Evolutionary conservation across 2,797 vertebrate genomes (phyloP).

Genomic region (Nyctibius grandis): DNA sequence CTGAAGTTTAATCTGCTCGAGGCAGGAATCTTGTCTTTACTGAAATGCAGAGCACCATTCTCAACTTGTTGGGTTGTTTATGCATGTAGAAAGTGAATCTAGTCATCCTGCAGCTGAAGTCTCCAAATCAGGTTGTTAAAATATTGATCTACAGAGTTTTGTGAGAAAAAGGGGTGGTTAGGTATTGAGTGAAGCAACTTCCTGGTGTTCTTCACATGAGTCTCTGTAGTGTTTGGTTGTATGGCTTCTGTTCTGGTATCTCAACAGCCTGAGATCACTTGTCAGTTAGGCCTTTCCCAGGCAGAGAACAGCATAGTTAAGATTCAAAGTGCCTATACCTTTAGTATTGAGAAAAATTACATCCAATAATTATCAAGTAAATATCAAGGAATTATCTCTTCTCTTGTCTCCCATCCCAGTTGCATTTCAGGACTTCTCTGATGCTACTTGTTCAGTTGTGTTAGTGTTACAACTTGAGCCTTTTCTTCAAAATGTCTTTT

Average conservation of each 20-base stretch:
- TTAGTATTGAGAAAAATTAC: not conserved
- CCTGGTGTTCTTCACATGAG: not conserved
- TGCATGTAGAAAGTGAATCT: not conserved
- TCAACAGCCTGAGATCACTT: not conserved
- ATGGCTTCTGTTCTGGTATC: not conserved
- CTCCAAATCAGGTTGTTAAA: not conserved
- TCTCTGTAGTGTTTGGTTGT: not conserved
- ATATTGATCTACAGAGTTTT: not conserved
- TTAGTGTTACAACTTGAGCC: not conserved
- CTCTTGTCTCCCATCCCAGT: not conserved
- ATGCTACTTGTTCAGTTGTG: not conserved
- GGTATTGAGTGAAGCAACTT: slow-evolving; percentile 10
- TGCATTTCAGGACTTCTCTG: not conserved
- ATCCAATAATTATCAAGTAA: not conserved
- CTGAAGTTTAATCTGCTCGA: not conserved
- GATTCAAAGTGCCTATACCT: not conserved
- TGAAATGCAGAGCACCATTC: not conserved
- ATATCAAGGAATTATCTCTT: not conserved
- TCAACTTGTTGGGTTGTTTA: not conserved
- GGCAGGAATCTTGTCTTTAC: not conserved
- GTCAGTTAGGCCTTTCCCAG: not conserved
- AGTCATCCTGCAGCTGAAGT: not conserved
- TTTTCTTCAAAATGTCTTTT: not conserved
- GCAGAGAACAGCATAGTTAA: not conserved
- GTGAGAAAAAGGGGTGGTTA: not conserved